These are phyloP conservation scores for Lagorchestes hirsutus DNA, from an alignment of 2,797 vertebrate species.

Conservation along the genomic window DNA sequence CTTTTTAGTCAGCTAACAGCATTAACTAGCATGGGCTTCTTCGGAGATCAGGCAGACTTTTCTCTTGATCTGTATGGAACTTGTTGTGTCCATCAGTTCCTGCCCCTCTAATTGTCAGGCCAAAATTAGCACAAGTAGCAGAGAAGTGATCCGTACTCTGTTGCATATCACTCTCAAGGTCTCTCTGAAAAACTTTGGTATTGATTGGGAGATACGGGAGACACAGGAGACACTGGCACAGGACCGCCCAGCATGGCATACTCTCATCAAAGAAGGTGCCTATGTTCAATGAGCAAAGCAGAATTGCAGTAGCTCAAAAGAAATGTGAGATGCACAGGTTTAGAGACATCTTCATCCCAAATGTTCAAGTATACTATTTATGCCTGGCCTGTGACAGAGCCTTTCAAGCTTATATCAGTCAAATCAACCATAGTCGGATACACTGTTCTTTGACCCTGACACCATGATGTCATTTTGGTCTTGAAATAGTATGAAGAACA, in stretches of 20 bases:
- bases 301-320: not conserved
- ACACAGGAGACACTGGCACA: not conserved
- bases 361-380: not conserved
- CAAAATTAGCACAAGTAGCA: not conserved
- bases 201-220: not conserved
- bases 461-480: too few species aligned
- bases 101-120: not conserved
- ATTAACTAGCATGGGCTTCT: not conserved
- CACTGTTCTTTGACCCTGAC: too few species aligned
- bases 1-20: not conserved
- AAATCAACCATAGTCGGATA: too few species aligned
- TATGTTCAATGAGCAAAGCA: not conserved
- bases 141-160: not conserved
- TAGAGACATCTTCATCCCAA: not conserved
- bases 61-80: not conserved
- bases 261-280: too few species aligned
- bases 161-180: not conserved
- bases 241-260: too few species aligned
- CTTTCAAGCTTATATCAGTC: too few species aligned
- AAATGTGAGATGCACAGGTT: not conserved
- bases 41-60: not conserved
- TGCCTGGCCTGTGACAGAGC: not conserved
- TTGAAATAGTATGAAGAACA: not conserved
- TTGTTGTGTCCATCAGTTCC: not conserved
- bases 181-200: not conserved